Percentiles rank a stretch among this genome's conserved stretches.
Evolutionary conservation across 2,797 vertebrate genomes (phyloP).

Genomic region (Podargus strigoides): DNA sequence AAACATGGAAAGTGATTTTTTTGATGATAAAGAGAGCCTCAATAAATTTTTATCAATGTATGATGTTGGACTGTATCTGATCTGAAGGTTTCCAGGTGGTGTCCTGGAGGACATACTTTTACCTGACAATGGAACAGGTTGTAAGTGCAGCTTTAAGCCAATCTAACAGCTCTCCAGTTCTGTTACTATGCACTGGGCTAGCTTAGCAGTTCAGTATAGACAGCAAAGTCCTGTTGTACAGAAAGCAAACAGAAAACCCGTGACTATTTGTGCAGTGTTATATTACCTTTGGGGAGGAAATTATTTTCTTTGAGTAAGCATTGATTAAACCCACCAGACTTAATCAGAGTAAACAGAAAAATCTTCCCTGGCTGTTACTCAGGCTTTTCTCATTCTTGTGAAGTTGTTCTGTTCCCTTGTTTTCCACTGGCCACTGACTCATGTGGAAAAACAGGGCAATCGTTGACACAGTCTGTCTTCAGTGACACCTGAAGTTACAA

Average conservation of each 20-base stretch:
- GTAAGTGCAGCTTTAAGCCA: background rate
- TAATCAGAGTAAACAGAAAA: background rate
- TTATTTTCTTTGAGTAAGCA: background rate
- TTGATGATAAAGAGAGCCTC: background rate
- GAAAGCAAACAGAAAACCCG: background rate
- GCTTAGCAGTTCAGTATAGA: background rate
- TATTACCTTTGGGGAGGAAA: background rate
- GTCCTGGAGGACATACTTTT: background rate
- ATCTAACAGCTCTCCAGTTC: background rate
- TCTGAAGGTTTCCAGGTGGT: background rate
- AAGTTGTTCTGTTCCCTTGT: background rate
- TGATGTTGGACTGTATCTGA: background rate
- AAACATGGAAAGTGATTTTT: background rate
- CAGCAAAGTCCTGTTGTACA: background rate
- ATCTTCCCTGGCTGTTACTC: background rate
- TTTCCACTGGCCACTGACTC: background rate
- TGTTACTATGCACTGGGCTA: background rate
- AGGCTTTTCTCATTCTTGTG: background rate
- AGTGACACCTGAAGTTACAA: background rate
- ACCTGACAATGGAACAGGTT: background rate
- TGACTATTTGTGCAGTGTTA: background rate
- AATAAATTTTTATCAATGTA: background rate
- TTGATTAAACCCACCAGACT: background rate
- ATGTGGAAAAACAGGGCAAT: background rate
- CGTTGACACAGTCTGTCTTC: background rate